These are phyloP conservation scores for Galaxias olidus DNA, from an alignment of 2,797 vertebrate species.

Conservation along the genomic window DNA sequence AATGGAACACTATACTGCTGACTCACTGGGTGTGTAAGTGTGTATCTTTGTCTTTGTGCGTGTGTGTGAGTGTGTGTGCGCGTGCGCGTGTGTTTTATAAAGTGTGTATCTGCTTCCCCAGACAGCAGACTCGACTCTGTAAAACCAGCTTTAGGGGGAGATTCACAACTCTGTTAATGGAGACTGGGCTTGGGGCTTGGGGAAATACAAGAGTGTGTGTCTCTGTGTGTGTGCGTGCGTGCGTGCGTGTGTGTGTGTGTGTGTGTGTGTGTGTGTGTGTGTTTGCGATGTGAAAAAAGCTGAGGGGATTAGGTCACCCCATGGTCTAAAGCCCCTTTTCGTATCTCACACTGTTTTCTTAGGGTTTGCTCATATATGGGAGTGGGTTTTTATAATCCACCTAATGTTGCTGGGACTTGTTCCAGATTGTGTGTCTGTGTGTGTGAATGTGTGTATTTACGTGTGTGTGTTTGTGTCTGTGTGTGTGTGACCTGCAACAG, in stretches of 20 bases:
- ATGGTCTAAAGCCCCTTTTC: constrained; percentile 1
- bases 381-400: no score
- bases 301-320: constrained; percentile 35
- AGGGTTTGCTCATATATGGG: no score
- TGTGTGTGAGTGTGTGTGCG: neutral
- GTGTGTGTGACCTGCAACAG: no score
- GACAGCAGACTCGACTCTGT: constrained; percentile 62
- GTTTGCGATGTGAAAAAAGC: constrained; percentile 1
- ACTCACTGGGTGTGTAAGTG: neutral
- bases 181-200: constrained; percentile 62
- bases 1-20: neutral
- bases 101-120: constrained; percentile 38
- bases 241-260: constrained; percentile 11
- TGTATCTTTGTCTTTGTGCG: neutral
- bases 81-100: constrained; percentile 31
- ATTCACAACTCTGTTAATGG: constrained; percentile 74
- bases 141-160: constrained; percentile 70
- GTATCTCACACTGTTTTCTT: no score
- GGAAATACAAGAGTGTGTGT: constrained; percentile 34
- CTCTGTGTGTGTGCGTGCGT: neutral
- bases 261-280: constrained; percentile 24
- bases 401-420: no score
- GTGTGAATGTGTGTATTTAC: no score
- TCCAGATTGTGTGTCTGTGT: no score
- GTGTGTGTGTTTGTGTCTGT: no score